Evolutionary conservation across 2,888 invertebrate species (phyloP).

Genomic region (Congeria kusceri): DNA sequence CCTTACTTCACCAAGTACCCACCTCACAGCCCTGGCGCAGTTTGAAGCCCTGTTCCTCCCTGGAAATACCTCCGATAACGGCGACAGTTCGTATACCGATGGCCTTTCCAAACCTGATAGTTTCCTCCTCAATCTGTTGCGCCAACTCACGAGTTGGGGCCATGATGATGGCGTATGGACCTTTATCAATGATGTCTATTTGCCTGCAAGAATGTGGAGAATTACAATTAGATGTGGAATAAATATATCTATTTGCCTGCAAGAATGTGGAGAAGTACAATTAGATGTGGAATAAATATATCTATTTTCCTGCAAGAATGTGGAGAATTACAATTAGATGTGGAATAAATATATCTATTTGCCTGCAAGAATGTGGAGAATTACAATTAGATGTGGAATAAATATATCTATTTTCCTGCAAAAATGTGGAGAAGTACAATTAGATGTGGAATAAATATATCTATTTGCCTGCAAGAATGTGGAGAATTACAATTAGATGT

Average conservation of each 20-base stretch:
- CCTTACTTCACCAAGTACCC: too few species aligned
- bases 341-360: conserved; percentile 91
- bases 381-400: conserved; percentile 89
- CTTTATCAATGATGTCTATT: conserved; percentile 88
- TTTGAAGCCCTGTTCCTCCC: conserved; percentile 99
- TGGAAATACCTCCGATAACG: conserved; percentile 89
- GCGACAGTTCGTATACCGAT: conserved; percentile 84
- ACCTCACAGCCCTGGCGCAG: conserved; percentile 98
- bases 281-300: conserved; percentile 86
- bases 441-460: conserved; percentile 87
- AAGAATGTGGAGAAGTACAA: conserved; percentile 99
- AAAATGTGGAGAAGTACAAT: conserved; percentile 98
- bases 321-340: conserved; percentile 83
- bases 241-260: too few species aligned
- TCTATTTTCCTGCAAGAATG: conserved; percentile 79
- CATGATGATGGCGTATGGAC: conserved; percentile 99
- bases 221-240: conserved; percentile 99
- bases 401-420: too few species aligned
- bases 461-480: conserved; percentile 74
- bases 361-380: conserved; percentile 50
- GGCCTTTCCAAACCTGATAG: conserved; percentile 96
- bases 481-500: too few species aligned
- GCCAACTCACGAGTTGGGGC: conserved; percentile 99
- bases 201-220: conserved; percentile 86
- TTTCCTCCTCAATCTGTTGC: conserved; percentile 99